These are phyloP conservation scores for Fragum fragum DNA, from an alignment of 2,888 invertebrate species.

Conservation along the genomic window DNA sequence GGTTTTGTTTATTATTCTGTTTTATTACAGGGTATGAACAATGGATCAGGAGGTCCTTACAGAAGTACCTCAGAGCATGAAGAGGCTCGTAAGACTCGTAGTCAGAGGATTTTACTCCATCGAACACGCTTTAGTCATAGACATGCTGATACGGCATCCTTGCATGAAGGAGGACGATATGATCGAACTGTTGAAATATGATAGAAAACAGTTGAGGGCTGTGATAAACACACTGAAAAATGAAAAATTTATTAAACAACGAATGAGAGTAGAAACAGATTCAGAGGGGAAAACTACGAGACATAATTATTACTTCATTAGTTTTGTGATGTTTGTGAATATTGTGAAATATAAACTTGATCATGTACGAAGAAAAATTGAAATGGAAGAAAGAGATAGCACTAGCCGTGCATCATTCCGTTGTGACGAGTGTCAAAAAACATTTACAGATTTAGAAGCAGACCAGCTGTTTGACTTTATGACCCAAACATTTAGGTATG, in stretches of 20 bases:
- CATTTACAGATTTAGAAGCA: constrained; percentile 97
- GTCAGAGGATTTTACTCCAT: constrained; percentile 97
- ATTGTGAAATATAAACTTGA: constrained; percentile 99
- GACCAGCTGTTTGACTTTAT: constrained; percentile 84
- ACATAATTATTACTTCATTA: constrained; percentile 99
- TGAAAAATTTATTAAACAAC: constrained; percentile 92
- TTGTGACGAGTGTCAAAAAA: constrained; percentile 96
- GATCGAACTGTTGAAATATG: constrained; percentile 96
- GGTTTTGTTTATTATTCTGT: too few species aligned
- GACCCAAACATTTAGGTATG: constrained; percentile 75
- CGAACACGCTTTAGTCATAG: constrained; percentile 97
- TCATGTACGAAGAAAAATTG: constrained; percentile 97
- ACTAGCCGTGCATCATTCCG: constrained; percentile 98
- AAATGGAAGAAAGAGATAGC: constrained; percentile 97
- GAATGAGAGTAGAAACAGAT: constrained; percentile 97
- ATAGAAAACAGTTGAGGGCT: constrained; percentile 95
- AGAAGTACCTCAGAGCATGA: constrained; percentile 97
- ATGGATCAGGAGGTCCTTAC: constrained; percentile 89
- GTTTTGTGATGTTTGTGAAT: constrained; percentile 98
- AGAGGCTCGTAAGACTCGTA: constrained; percentile 95
- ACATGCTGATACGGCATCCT: constrained; percentile 97
- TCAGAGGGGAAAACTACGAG: constrained; percentile 97
- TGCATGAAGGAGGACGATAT: constrained; percentile 90
- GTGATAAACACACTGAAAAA: constrained; percentile 92
- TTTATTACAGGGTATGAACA: too few species aligned